These are phyloP conservation scores for Alauda arvensis DNA, from an alignment of 2,797 vertebrate genomes.

Conservation along the genomic window DNA sequence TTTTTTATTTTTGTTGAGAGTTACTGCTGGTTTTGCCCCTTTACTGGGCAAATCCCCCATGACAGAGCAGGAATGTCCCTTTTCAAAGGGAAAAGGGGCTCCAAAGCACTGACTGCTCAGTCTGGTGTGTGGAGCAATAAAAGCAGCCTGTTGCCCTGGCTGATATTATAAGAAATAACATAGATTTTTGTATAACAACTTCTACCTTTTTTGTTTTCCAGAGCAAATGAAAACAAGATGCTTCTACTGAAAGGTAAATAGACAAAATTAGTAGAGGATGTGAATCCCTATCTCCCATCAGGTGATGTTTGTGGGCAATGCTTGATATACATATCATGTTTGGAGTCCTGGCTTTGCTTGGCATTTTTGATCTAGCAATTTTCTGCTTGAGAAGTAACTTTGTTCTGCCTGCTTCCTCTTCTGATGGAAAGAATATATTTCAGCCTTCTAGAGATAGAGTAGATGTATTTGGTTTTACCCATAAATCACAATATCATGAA, in stretches of 20 bases:
- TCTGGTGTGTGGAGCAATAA: neutral
- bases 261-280: neutral
- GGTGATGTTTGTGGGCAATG: neutral
- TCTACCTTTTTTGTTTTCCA: neutral
- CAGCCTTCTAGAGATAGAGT: neutral
- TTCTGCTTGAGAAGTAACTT: neutral
- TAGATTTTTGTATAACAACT: neutral
- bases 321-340: neutral
- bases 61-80: neutral
- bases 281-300: neutral
- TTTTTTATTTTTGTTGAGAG: neutral
- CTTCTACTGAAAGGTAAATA: neutral
- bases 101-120: neutral
- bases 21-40: neutral
- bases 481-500: neutral
- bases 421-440: neutral
- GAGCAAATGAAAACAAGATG: neutral
- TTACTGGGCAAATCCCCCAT: accelerated
- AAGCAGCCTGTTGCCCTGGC: neutral
- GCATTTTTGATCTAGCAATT: neutral
- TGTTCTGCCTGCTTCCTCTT: neutral
- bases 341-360: neutral
- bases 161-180: neutral
- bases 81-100: neutral
- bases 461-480: neutral